Evolutionary conservation across 2,113 vertebrate genomes (phyloP), one percentile per base, ranked within the genome.

Genomic region (Silurus glanis): DNA sequence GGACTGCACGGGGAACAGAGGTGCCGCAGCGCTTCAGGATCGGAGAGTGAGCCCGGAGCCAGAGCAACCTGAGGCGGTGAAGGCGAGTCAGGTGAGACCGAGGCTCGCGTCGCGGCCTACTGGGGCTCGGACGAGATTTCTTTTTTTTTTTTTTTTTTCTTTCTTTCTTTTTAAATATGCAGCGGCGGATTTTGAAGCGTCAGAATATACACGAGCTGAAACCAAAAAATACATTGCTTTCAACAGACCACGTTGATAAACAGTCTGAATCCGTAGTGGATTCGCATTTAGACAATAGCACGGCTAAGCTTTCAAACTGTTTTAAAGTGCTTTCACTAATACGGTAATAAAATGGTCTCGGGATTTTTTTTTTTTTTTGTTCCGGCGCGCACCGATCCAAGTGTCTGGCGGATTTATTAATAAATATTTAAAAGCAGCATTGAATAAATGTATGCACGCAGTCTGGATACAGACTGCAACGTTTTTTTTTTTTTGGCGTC

Each of bases 51-150:
- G 94, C 93, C 93, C 94, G 94, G 94, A 95, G 94, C 93, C 93
- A 92, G 93, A 92, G 93, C 91, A 92, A 93, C 92, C 92, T 91
- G 93, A 94, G 93, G 93, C 83, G 91, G 92, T 89, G 89, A 92
- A 94, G 93, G 90, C 94, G 88, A 94, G 91, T 92, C 93, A 96
- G 95, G 95, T 96, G 93, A 96, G 95, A 91, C 94, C 95, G 95
- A 91, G 95, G 95, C 94, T 95, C 83, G 78, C 85, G 17, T 61
- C 67, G 87, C 59, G 95, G 95, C 95, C 95, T 92, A 91, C 83
- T 64, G 86, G 81, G 86, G 80, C 80, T 85, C 49, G 37, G 81
- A 80, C 69, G 66, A 7, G 72, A 84, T 87, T 91, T 58, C 47
- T 87, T 92, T 71, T 37, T 16, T 69, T 25, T 66, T 25, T 66